These are phyloP conservation scores for Natrix natrix DNA, from an alignment of 2,797 vertebrate species.

Conservation along the genomic window DNA sequence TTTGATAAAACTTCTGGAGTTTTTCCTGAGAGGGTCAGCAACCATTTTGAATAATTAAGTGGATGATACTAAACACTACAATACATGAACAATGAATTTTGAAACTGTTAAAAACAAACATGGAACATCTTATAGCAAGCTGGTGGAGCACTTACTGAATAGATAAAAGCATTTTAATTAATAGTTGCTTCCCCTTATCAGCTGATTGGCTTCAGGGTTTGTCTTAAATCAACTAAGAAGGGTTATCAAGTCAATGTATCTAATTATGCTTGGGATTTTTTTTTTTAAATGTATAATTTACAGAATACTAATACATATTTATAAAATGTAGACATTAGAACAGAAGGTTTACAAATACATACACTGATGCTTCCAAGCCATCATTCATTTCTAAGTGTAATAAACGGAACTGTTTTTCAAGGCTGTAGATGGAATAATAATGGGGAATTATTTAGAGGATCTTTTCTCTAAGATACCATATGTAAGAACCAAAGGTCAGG, in stretches of 20 bases:
- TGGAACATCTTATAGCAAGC: conserved; percentile 54
- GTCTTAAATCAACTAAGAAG: conserved; percentile 56
- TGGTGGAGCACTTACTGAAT: conserved; percentile 56
- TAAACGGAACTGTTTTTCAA: conserved; percentile 22
- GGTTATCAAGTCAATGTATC: conserved; percentile 63
- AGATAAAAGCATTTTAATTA: conserved; percentile 68
- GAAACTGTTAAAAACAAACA: conserved; percentile 58
- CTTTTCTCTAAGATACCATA: neutral
- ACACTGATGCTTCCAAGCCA: conserved; percentile 14
- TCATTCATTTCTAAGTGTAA: conserved; percentile 35
- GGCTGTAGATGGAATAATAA: neutral
- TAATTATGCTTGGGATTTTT: conserved; percentile 56
- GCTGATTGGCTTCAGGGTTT: conserved; percentile 58
- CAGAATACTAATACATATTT: conserved; percentile 26
- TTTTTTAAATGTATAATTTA: conserved; percentile 35
- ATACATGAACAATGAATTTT: conserved; percentile 43
- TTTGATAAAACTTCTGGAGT: neutral
- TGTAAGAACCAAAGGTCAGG: neutral
- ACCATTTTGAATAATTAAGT: conserved; percentile 14
- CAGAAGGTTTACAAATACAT: neutral
- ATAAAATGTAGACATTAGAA: neutral
- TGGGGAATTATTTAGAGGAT: neutral
- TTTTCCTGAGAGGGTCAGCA: neutral
- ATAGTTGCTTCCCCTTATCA: conserved; percentile 56
- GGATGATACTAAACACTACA: conserved; percentile 22